Percentiles rank a stretch among this genome's conserved stretches.
phyloP scores from a whole-genome alignment of 2,797 vertebrate species.

The Balearica regulorum region DNA sequence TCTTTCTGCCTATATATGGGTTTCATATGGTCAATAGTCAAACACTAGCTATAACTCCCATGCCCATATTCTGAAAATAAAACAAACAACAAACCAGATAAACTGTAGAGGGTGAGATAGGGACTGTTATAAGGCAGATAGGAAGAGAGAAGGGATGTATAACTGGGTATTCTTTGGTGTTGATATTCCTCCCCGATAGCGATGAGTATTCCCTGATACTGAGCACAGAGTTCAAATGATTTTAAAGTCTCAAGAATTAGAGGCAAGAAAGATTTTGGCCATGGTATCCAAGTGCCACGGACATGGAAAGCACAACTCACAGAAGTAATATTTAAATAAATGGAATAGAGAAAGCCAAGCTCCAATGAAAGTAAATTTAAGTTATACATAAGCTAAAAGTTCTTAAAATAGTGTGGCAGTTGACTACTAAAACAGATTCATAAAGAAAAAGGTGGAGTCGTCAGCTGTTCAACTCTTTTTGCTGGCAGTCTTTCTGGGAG shows the following conservation, averaged over 20 bases:
- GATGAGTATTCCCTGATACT: neutral
- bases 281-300: neutral
- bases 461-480: neutral
- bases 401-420: neutral
- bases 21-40: neutral
- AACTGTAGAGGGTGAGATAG: neutral
- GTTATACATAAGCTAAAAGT: neutral
- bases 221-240: neutral
- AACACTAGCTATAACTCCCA: neutral
- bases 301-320: neutral
- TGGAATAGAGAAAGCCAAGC: neutral
- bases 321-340: neutral
- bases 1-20: neutral
- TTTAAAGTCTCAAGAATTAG: neutral
- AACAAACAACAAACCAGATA: neutral
- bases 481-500: neutral
- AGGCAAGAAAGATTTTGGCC: neutral
- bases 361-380: neutral
- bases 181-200: rapidly evolving
- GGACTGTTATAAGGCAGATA: neutral
- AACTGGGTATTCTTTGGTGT: neutral
- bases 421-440: neutral
- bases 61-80: neutral
- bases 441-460: neutral
- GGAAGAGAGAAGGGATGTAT: neutral